Percentiles rank a stretch among this genome's conserved stretches.
Conservation (phyloP, 1,140 invertebrate genomes). For the Subanguina moxae region DNA sequence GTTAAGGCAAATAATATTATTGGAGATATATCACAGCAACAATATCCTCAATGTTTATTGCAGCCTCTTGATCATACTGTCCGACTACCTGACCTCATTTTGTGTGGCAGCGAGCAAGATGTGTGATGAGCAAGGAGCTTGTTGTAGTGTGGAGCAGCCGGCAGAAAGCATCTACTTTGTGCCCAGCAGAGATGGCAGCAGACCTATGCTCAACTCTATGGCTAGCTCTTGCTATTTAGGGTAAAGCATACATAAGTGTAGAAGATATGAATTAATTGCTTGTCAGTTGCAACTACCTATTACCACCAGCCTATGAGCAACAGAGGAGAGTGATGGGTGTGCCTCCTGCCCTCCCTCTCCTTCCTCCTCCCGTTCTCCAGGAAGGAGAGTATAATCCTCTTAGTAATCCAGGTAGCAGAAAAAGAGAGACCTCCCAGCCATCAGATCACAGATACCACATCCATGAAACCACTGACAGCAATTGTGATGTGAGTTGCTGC, state of each 20-base stretch:
- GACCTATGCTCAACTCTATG: no score
- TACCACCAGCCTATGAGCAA: not conserved
- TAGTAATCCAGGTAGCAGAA: no score
- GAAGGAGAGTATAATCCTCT: not conserved
- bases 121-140: conserved; percentile 39
- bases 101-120: conserved; percentile 17
- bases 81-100: conserved; percentile 25
- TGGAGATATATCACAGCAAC: not conserved
- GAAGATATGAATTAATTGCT: not conserved
- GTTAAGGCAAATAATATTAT: not conserved
- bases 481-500: not conserved
- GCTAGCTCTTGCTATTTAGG: not conserved
- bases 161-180: conserved; percentile 44
- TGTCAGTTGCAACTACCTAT: not conserved
- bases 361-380: not conserved
- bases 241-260: conserved; percentile 8
- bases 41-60: not conserved
- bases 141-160: conserved; percentile 29
- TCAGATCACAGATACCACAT: not conserved
- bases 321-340: conserved; percentile 3
- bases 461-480: not conserved
- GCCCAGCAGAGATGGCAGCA: conserved; percentile 3
- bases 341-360: not conserved
- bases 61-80: conserved; percentile 37
- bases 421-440: no score